Conservation (phyloP, 2,888 invertebrate species). For the Saturnia pavonia region DNA sequence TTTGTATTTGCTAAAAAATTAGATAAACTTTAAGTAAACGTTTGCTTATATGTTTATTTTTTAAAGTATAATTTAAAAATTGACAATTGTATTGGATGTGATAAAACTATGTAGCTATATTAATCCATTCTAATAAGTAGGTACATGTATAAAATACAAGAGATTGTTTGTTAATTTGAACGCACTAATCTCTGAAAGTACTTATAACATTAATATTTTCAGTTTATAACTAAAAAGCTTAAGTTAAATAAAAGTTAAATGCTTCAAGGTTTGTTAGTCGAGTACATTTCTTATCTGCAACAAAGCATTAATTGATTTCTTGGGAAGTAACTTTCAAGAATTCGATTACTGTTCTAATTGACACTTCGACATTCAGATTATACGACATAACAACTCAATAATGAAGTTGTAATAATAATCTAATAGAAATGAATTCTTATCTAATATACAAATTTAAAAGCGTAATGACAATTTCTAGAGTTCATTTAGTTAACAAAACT, state of each 20-base stretch:
- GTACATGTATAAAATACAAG: too few relatives aligned
- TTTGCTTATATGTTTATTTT: not conserved
- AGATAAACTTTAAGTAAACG: not conserved
- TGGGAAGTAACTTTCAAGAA: not conserved
- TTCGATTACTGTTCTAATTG: not conserved
- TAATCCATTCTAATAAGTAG: too few relatives aligned
- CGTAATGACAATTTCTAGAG: not conserved
- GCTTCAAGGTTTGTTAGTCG: too few relatives aligned
- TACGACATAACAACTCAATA: not conserved
- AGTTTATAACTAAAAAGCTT: too few relatives aligned
- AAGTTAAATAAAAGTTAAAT: too few relatives aligned
- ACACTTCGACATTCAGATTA: not conserved
- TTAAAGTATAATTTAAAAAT: not conserved
- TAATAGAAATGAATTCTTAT: not conserved
- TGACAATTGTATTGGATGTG: too few relatives aligned
- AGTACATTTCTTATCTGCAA: not conserved
- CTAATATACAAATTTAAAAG: not conserved
- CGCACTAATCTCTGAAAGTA: too few relatives aligned
- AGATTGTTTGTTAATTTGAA: too few relatives aligned
- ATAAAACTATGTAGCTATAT: too few relatives aligned
- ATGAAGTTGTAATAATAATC: not conserved
- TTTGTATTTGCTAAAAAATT: not conserved
- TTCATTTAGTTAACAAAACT: not conserved
- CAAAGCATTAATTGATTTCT: not conserved
- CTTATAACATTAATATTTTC: too few relatives aligned